Evolutionary conservation across 2,113 vertebrate genomes (phyloP).

Genomic region (Trochalopteron elliotii): DNA sequence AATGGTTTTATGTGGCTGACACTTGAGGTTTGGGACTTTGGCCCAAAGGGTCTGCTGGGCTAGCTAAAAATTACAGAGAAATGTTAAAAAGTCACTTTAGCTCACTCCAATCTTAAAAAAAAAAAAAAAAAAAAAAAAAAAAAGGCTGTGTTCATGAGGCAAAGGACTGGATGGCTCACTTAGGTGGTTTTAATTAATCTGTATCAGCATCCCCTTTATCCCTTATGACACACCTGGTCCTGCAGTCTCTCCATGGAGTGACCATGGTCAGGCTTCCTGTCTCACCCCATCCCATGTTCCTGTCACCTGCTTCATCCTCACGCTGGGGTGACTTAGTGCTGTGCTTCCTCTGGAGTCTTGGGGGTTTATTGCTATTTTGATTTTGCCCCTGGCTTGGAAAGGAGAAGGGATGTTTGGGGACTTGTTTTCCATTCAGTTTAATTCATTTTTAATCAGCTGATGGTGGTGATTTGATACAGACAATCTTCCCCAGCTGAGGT

Average conservation of each 20-base stretch:
- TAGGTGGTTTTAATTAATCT: background rate
- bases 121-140: background rate
- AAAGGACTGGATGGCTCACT: background rate
- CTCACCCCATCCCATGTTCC: background rate
- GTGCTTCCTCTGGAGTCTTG: background rate
- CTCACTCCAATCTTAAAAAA: background rate
- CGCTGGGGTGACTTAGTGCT: background rate
- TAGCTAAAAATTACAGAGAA: background rate
- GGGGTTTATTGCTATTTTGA: background rate
- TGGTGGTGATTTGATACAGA: slow-evolving; percentile 70
- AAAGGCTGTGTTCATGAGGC: background rate
- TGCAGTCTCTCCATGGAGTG: background rate
- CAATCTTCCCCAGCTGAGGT: slow-evolving; percentile 67
- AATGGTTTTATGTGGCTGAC: accelerated
- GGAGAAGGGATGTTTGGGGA: background rate
- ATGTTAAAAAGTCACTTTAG: background rate
- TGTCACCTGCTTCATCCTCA: background rate
- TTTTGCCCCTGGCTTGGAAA: background rate
- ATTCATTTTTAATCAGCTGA: slow-evolving; percentile 78
- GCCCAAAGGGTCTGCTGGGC: background rate
- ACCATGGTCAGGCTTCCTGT: background rate
- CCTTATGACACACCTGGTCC: background rate
- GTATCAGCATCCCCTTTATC: background rate
- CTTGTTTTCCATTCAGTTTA: slow-evolving; percentile 63
- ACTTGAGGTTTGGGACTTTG: background rate